A percentile compares a stretch with the other conserved stretches of the same genome.
phyloP scores from a whole-genome alignment of 2,888 invertebrate species.

The Trachelus troglodyta region DNA sequence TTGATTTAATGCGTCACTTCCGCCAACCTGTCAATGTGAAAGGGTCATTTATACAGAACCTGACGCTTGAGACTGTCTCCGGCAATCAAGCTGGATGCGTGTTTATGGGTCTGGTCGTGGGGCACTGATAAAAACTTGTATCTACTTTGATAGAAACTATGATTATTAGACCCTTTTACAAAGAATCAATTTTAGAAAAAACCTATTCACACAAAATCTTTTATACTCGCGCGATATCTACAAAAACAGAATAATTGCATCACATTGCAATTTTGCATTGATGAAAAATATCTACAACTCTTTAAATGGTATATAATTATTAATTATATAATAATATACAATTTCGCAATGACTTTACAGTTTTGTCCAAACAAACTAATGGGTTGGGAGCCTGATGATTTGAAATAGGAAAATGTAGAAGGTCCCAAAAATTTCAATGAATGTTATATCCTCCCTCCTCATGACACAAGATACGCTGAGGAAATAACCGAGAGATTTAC shows the following conservation, averaged over 20 bases:
- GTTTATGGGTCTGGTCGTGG: neutral
- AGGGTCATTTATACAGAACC: neutral
- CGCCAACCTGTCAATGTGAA: neutral
- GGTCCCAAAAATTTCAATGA: slow-evolving; percentile 23
- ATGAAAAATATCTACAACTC: slow-evolving; percentile 51
- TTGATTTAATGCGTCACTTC: neutral
- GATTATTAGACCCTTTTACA: slow-evolving; percentile 68
- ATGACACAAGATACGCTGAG: slow-evolving; percentile 28
- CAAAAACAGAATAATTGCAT: slow-evolving; percentile 65
- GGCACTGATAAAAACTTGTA: slow-evolving; percentile 21
- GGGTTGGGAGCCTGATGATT: slow-evolving; percentile 32
- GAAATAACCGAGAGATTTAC: slow-evolving; percentile 13
- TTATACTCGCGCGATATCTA: slow-evolving; percentile 60
- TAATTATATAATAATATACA: slow-evolving; percentile 47
- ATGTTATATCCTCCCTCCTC: slow-evolving; percentile 20
- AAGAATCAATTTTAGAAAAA: slow-evolving; percentile 67
- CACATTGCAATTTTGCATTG: slow-evolving; percentile 57
- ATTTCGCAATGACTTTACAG: slow-evolving; percentile 54
- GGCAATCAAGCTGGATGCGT: neutral
- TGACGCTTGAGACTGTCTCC: neutral
- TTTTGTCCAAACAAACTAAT: slow-evolving; percentile 45
- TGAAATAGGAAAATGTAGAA: slow-evolving; percentile 6
- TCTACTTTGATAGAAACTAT: slow-evolving; percentile 66
- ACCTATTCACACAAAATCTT: slow-evolving; percentile 67
- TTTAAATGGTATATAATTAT: slow-evolving; percentile 41